A percentile compares a stretch with the other conserved stretches of the same genome.
These are phyloP conservation scores for Motacilla tschutschensis DNA, from an alignment of 2,113 vertebrate species.

Conservation along the genomic window DNA sequence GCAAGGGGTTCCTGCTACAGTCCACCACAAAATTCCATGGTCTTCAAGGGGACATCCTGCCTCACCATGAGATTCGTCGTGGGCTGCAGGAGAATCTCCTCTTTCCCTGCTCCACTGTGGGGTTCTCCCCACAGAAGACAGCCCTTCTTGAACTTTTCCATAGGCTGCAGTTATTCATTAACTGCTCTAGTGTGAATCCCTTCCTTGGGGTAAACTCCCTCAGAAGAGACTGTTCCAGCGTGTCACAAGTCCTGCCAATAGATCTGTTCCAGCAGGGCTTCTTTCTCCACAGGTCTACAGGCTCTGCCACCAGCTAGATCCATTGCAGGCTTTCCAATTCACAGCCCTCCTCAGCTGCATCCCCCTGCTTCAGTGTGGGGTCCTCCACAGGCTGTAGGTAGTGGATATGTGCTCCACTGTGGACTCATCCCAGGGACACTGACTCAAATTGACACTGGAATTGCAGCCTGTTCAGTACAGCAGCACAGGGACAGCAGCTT, in stretches of 20 bases:
- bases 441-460: neutral
- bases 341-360: neutral
- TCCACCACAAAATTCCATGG: neutral
- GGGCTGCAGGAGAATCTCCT: neutral
- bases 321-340: neutral
- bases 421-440: neutral
- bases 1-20: accelerated
- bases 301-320: neutral
- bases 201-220: neutral
- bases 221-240: neutral
- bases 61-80: neutral
- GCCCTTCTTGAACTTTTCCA: neutral
- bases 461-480: neutral
- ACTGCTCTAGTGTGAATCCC: neutral
- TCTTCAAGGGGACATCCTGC: neutral
- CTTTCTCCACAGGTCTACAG: neutral
- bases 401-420: too few species aligned
- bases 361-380: accelerated
- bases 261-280: neutral
- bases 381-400: accelerated
- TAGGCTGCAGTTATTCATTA: neutral
- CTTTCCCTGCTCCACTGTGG: neutral
- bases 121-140: neutral
- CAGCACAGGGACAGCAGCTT: neutral
- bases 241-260: neutral